These are phyloP conservation scores for Mesoligia furuncula DNA, from an alignment of 2,888 invertebrate genomes.

Conservation along the genomic window DNA sequence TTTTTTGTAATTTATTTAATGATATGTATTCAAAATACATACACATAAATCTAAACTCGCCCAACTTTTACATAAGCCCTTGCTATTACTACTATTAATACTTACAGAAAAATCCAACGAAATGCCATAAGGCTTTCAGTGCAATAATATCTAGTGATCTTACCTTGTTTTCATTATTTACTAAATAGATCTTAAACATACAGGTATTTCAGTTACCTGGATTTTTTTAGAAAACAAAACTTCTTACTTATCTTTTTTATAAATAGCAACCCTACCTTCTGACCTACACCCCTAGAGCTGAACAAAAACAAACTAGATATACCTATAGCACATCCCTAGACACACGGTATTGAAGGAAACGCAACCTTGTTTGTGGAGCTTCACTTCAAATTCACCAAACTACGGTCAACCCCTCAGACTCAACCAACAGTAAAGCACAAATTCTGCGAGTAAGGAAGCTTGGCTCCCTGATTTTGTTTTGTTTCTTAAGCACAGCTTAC, in stretches of 20 bases:
- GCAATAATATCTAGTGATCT: neutral
- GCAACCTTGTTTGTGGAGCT: constrained; percentile 72
- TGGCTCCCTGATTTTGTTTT: too few relatives aligned
- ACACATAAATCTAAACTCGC: too few relatives aligned
- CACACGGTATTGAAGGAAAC: constrained; percentile 60
- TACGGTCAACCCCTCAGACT: constrained; percentile 40
- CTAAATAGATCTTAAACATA: neutral
- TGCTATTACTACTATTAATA: too few relatives aligned
- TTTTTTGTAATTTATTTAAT: too few relatives aligned
- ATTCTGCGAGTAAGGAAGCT: neutral
- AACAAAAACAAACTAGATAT: constrained; percentile 55
- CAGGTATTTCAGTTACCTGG: neutral
- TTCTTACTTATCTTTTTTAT: neutral
- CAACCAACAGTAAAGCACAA: neutral
- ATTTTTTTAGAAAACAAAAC: neutral
- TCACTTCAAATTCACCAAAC: constrained; percentile 55
- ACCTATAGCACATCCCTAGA: constrained; percentile 40
- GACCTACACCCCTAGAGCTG: constrained; percentile 54
- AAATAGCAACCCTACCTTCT: constrained; percentile 34
- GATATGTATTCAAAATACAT: too few relatives aligned
- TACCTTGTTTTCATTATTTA: neutral
- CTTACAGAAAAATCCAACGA: neutral
- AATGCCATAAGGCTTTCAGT: neutral
- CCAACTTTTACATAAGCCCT: too few relatives aligned
- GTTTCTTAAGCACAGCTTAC: neutral